A percentile compares a stretch with the other conserved stretches of the same genome.
Evolutionary conservation across 2,113 vertebrate species (phyloP).

Genomic region (Oplegnathus fasciatus): DNA sequence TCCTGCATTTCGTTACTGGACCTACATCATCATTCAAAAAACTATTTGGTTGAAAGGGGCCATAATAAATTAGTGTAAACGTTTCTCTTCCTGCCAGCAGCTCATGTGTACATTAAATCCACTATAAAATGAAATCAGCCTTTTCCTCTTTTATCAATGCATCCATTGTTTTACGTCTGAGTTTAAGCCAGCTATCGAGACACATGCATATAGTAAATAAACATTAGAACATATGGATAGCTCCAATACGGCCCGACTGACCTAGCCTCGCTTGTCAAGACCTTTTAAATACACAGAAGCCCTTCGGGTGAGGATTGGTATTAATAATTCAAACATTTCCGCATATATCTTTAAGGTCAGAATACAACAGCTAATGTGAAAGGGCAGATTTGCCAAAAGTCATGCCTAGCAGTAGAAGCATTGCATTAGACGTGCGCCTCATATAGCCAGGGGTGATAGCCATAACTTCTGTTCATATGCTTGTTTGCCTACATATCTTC

Average conservation of each 20-base stretch:
- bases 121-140: neutral
- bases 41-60: neutral
- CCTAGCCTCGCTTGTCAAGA: neutral
- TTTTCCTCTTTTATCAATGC: neutral
- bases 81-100: neutral
- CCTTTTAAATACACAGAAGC: neutral
- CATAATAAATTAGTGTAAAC: neutral
- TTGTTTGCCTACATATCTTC: neutral
- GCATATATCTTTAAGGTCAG: neutral
- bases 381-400: neutral
- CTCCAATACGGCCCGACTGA: neutral
- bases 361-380: neutral
- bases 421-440: neutral
- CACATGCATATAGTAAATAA: neutral
- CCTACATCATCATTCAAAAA: too few species aligned
- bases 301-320: neutral
- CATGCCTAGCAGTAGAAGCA: neutral
- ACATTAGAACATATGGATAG: neutral
- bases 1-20: too few species aligned
- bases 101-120: neutral
- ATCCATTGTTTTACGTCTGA: neutral
- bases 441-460: neutral
- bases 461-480: neutral
- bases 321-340: conserved; percentile 18
- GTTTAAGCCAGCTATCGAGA: neutral